Conservation (phyloP, 2,888 invertebrate genomes). For the Ochropleura plecta region DNA sequence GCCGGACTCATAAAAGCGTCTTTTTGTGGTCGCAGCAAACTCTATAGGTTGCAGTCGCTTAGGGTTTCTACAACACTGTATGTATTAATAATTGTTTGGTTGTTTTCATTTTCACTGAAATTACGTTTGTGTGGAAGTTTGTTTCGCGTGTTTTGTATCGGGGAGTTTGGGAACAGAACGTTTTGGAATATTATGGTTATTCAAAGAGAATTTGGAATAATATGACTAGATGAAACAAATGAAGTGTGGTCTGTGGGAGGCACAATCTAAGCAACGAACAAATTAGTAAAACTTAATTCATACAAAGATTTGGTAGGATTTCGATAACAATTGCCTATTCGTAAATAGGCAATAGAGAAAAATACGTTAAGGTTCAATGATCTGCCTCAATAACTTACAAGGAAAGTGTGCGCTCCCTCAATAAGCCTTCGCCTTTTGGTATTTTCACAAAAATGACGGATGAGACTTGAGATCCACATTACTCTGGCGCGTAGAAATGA, state of each 20-base stretch:
- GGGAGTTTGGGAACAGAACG: background rate
- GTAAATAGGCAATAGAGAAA: background rate
- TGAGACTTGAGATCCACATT: slow-evolving; percentile 36
- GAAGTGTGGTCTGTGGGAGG: background rate
- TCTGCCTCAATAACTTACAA: slow-evolving; percentile 17
- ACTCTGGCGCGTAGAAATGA: slow-evolving; percentile 45
- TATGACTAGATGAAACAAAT: background rate
- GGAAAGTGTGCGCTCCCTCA: background rate
- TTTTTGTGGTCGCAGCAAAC: slow-evolving; percentile 58
- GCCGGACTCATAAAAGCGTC: slow-evolving; percentile 62
- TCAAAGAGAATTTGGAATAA: background rate
- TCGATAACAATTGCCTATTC: slow-evolving; percentile 3
- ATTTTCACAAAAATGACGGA: slow-evolving; percentile 54
- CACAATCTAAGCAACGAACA: background rate
- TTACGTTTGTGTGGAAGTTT: background rate
- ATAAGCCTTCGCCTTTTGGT: slow-evolving; percentile 26
- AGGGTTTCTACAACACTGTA: slow-evolving; percentile 48
- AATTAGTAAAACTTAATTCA: background rate
- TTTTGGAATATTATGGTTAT: background rate
- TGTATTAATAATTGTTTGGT: slow-evolving; percentile 29
- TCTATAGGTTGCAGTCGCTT: slow-evolving; percentile 11
- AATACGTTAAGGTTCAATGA: background rate
- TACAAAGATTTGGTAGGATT: background rate
- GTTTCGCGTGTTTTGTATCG: background rate
- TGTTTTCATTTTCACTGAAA: slow-evolving; percentile 5